Evolutionary conservation across 2,113 vertebrate species (phyloP).

Genomic region (Corvus cornix): DNA sequence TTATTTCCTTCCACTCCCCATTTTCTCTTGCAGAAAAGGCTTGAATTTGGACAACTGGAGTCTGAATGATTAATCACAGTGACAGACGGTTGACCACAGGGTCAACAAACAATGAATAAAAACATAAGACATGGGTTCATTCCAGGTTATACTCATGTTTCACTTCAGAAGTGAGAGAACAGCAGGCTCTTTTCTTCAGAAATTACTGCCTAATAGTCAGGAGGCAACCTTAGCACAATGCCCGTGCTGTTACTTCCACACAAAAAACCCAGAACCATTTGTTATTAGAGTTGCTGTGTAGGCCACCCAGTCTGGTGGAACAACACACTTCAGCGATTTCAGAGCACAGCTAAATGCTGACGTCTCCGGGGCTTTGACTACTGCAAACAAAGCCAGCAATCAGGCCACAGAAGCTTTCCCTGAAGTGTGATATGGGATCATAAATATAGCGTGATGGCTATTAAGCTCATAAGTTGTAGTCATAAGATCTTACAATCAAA

Average conservation of each 20-base stretch:
- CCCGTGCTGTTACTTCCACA: neutral
- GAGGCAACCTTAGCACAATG: slow-evolving; percentile 47
- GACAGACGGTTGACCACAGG: slow-evolving; percentile 59
- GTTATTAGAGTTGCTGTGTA: slow-evolving; percentile 56
- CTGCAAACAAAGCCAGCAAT: slow-evolving; percentile 67
- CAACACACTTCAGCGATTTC: slow-evolving; percentile 67
- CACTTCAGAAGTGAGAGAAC: neutral
- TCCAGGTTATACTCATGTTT: slow-evolving; percentile 59
- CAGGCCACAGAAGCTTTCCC: slow-evolving; percentile 61
- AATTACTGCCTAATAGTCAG: slow-evolving; percentile 52
- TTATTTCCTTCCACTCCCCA: slow-evolving; percentile 24
- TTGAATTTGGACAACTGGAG: slow-evolving; percentile 65
- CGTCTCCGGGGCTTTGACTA: slow-evolving; percentile 49
- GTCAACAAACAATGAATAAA: slow-evolving; percentile 75
- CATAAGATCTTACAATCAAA: slow-evolving; percentile 33
- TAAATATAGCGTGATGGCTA: slow-evolving; percentile 62
- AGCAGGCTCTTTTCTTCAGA: slow-evolving; percentile 36
- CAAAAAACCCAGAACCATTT: slow-evolving; percentile 38
- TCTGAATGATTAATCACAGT: slow-evolving; percentile 74
- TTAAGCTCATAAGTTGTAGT: slow-evolving; percentile 27
- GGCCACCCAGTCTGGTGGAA: slow-evolving; percentile 66
- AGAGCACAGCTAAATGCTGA: slow-evolving; percentile 69
- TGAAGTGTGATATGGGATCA: slow-evolving; percentile 52
- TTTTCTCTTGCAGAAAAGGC: slow-evolving; percentile 49
- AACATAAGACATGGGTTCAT: slow-evolving; percentile 63